Conservation (phyloP, 2,113 vertebrate genomes). For the Gambusia holbrooki region DNA sequence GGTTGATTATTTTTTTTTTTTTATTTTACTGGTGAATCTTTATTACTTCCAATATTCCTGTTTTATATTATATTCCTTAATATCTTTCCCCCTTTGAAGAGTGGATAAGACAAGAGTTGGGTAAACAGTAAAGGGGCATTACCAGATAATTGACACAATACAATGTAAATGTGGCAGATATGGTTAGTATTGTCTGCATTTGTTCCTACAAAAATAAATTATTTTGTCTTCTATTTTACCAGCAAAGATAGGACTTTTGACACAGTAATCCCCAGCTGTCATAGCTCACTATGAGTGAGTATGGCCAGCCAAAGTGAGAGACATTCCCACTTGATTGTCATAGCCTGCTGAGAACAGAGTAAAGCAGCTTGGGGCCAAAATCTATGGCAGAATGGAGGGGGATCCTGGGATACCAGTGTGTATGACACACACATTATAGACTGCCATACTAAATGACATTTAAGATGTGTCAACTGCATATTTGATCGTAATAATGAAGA, state of each 20-base stretch:
- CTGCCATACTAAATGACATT: neutral
- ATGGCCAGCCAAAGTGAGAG: slow-evolving; percentile 60
- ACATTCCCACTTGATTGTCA: slow-evolving; percentile 62
- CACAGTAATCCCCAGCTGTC: slow-evolving; percentile 33
- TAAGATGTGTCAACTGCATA: neutral
- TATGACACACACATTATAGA: slow-evolving; percentile 6
- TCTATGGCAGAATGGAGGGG: neutral
- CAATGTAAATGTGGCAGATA: too few species aligned
- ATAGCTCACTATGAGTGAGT: slow-evolving; percentile 43
- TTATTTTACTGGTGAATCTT: too few species aligned
- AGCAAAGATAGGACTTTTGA: slow-evolving; percentile 36
- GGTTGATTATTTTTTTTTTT: too few species aligned
- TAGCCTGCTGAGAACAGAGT: slow-evolving; percentile 40
- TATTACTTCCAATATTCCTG: too few species aligned
- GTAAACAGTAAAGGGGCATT: too few species aligned
- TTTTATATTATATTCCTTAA: too few species aligned
- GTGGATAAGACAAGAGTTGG: too few species aligned
- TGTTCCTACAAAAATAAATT: neutral
- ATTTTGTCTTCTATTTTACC: slow-evolving; percentile 3
- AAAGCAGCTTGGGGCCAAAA: slow-evolving; percentile 28
- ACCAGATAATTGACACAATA: too few species aligned
- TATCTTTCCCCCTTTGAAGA: too few species aligned
- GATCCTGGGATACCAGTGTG: neutral
- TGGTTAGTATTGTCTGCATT: neutral
- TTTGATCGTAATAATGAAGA: neutral